phyloP scores from a whole-genome alignment of 1,140 invertebrate species.

The Drosophila baimaii region DNA sequence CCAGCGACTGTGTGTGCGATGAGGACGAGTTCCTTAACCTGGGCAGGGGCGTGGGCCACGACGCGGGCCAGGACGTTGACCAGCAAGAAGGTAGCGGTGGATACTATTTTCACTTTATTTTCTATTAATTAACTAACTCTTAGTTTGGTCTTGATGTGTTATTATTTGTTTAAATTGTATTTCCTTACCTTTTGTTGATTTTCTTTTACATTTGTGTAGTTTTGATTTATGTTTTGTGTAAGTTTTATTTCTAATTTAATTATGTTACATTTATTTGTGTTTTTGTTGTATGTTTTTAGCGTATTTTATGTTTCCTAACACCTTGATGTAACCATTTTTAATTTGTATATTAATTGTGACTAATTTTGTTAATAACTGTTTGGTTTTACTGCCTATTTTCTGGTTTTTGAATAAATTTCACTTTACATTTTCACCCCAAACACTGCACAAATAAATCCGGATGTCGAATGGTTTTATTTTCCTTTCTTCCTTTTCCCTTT shows the following conservation, averaged over 20 bases:
- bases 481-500: conserved; percentile 5
- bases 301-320: neutral
- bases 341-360: neutral
- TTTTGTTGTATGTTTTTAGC: neutral
- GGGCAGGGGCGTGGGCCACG: conserved; percentile 44
- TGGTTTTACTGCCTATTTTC: conserved; percentile 33
- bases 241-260: conserved; percentile 2
- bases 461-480: conserved; percentile 39
- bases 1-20: conserved; percentile 70
- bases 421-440: conserved; percentile 42
- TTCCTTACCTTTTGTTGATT: conserved; percentile 19
- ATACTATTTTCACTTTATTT: conserved; percentile 37
- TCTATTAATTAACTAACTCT: conserved; percentile 28
- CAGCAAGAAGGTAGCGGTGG: conserved; percentile 71
- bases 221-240: conserved; percentile 16
- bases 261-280: neutral
- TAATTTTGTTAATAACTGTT: conserved; percentile 22
- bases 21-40: conserved; percentile 66
- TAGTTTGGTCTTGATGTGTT: conserved; percentile 7
- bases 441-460: conserved; percentile 56
- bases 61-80: conserved; percentile 32
- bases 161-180: conserved; percentile 6
- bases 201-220: conserved; percentile 1
- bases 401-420: conserved; percentile 38
- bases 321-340: neutral